Evolutionary conservation across 1,140 invertebrate species (phyloP).

Genomic region (Batillaria attramentaria): DNA sequence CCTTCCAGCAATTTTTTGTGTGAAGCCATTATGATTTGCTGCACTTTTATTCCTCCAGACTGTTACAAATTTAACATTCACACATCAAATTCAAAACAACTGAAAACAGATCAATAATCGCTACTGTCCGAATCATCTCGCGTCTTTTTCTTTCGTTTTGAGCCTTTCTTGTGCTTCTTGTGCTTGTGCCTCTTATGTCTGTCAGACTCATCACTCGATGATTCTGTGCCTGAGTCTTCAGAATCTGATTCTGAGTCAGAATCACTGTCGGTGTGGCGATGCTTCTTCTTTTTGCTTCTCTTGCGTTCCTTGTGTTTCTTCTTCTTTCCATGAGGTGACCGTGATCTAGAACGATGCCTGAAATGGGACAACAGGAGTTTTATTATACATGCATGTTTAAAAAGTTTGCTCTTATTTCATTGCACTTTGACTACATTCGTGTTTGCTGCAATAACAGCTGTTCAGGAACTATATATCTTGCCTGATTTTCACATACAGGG

Average conservation of each 20-base stretch:
- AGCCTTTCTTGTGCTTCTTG: slow-evolving; percentile 24
- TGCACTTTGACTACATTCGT: too few species aligned
- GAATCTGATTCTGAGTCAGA: slow-evolving; percentile 16
- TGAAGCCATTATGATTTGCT: too few species aligned
- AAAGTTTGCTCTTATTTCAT: not conserved
- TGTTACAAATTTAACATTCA: too few species aligned
- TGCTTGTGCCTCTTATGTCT: not conserved
- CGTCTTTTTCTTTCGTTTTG: slow-evolving; percentile 14
- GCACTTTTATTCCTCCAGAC: too few species aligned
- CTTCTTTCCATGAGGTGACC: slow-evolving; percentile 26
- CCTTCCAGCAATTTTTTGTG: too few species aligned
- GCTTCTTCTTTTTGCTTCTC: slow-evolving; percentile 11
- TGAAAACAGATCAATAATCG: too few species aligned
- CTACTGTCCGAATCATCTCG: not conserved
- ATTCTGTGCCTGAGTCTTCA: not conserved
- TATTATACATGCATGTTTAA: not conserved
- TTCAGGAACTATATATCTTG: too few species aligned
- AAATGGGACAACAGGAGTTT: not conserved
- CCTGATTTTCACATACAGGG: too few species aligned
- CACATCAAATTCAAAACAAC: not conserved
- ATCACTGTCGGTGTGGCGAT: slow-evolving; percentile 4
- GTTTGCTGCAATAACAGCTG: too few species aligned
- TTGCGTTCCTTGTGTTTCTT: slow-evolving; percentile 10
- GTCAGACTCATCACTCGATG: slow-evolving; percentile 3
- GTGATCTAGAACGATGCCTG: not conserved